Evolutionary conservation across 2,888 invertebrate species (phyloP).

Genomic region (Diloba caeruleocephala): DNA sequence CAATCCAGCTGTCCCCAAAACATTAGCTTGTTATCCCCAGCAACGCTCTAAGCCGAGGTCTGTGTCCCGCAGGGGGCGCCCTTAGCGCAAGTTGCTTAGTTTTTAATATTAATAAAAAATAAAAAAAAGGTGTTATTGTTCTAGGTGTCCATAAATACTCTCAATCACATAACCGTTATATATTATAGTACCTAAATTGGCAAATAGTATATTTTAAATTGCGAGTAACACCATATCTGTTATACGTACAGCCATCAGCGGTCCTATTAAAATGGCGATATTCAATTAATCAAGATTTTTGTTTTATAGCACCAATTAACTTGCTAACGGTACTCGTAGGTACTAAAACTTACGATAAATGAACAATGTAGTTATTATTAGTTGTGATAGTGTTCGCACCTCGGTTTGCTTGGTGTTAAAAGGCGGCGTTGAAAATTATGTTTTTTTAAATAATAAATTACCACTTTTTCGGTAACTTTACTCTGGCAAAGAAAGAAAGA

Average conservation of each 20-base stretch:
- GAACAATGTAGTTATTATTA: slow-evolving; percentile 49
- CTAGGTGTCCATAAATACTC: slow-evolving; percentile 37
- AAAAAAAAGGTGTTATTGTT: too few relatives aligned
- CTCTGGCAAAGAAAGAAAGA: too few relatives aligned
- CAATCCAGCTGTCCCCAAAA: too few relatives aligned
- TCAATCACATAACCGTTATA: slow-evolving; percentile 39
- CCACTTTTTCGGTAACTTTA: too few relatives aligned
- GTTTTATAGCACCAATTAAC: slow-evolving; percentile 54
- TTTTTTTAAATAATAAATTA: too few relatives aligned
- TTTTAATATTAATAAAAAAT: too few relatives aligned
- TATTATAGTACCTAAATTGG: slow-evolving; percentile 47
- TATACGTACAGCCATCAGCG: slow-evolving; percentile 21
- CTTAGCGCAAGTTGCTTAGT: too few relatives aligned
- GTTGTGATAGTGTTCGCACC: slow-evolving; percentile 1
- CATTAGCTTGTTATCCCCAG: too few relatives aligned
- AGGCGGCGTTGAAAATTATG: too few relatives aligned
- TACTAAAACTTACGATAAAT: slow-evolving; percentile 54
- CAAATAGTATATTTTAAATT: slow-evolving; percentile 44
- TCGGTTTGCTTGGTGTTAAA: slow-evolving; percentile 17
- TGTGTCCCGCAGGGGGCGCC: too few relatives aligned
- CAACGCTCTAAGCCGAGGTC: too few relatives aligned
- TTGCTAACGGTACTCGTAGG: slow-evolving; percentile 51
- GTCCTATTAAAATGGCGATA: slow-evolving; percentile 35
- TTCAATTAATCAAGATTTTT: slow-evolving; percentile 49
- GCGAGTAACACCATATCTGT: slow-evolving; percentile 30